These are phyloP conservation scores for Papilio polytes DNA, from an alignment of 1,140 invertebrate species.

Conservation along the genomic window DNA sequence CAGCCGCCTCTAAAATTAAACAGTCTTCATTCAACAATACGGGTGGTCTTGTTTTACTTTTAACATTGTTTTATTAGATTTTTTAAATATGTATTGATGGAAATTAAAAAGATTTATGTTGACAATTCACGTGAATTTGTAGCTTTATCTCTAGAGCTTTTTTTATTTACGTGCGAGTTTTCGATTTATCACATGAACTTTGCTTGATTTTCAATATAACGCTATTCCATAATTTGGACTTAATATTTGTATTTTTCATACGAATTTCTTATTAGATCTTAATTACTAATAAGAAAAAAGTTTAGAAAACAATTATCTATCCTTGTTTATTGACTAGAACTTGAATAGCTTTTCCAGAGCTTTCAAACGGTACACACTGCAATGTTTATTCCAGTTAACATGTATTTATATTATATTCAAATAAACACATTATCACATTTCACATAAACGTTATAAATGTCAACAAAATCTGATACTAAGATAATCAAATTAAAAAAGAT, in stretches of 20 bases:
- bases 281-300: too few relatives aligned
- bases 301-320: too few relatives aligned
- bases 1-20: too few relatives aligned
- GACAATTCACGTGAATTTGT: too few relatives aligned
- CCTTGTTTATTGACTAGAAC: neutral
- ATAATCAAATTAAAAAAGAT: neutral
- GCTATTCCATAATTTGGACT: too few relatives aligned
- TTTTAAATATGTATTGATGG: neutral
- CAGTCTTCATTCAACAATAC: slow-evolving; percentile 42
- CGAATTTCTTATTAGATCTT: too few relatives aligned
- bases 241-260: too few relatives aligned
- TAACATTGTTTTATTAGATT: slow-evolving; percentile 19
- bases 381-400: neutral
- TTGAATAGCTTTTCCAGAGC: neutral
- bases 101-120: neutral
- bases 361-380: neutral
- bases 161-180: too few relatives aligned
- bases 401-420: neutral
- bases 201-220: too few relatives aligned
- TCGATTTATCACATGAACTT: too few relatives aligned
- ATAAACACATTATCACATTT: neutral
- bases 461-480: neutral
- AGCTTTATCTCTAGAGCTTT: too few relatives aligned
- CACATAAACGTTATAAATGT: too few relatives aligned
- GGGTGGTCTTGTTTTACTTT: slow-evolving; percentile 36